Percentiles rank a stretch among this genome's conserved stretches.
These are phyloP conservation scores for Cataglyphis livida DNA, from an alignment of 2,888 invertebrate species.

Conservation along the genomic window DNA sequence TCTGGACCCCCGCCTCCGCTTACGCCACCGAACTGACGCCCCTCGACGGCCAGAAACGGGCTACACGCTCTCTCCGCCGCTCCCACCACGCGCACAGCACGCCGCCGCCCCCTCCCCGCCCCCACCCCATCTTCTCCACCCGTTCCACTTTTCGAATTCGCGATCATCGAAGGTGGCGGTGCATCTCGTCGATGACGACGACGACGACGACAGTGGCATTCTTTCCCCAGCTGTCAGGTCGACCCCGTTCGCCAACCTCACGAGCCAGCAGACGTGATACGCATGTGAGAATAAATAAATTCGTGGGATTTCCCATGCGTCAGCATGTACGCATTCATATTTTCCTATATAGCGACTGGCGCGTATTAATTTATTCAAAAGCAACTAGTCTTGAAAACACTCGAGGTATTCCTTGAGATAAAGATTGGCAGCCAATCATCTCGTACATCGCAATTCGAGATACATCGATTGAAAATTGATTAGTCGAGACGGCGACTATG, in stretches of 20 bases:
- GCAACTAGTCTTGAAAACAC: neutral
- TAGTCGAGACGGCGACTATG: slow-evolving; percentile 39
- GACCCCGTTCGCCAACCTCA: slow-evolving; percentile 13
- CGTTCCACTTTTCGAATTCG: slow-evolving; percentile 63
- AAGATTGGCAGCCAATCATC: slow-evolving; percentile 13
- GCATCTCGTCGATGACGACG: neutral
- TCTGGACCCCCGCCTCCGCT: slow-evolving; percentile 67
- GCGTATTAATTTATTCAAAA: neutral
- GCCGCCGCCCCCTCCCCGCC: slow-evolving; percentile 18
- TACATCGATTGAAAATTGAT: slow-evolving; percentile 7
- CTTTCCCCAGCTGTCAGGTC: neutral
- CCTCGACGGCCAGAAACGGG: slow-evolving; percentile 45
- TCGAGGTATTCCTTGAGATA: neutral
- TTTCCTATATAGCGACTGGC: slow-evolving; percentile 20
- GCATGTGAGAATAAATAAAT: slow-evolving; percentile 9
- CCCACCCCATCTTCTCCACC: neutral
- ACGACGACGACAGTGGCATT: slow-evolving; percentile 1
- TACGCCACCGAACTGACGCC: slow-evolving; percentile 54
- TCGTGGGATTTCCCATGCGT: slow-evolving; percentile 67
- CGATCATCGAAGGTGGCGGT: slow-evolving; percentile 21
- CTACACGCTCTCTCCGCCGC: slow-evolving; percentile 37
- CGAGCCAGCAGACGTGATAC: slow-evolving; percentile 25
- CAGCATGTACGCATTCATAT: slow-evolving; percentile 35
- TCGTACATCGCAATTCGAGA: neutral
- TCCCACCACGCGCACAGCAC: slow-evolving; percentile 44